Percentiles rank a stretch among this genome's conserved stretches.
phyloP scores from a whole-genome alignment of 2,888 invertebrate genomes.

The Dynastes maya region DNA sequence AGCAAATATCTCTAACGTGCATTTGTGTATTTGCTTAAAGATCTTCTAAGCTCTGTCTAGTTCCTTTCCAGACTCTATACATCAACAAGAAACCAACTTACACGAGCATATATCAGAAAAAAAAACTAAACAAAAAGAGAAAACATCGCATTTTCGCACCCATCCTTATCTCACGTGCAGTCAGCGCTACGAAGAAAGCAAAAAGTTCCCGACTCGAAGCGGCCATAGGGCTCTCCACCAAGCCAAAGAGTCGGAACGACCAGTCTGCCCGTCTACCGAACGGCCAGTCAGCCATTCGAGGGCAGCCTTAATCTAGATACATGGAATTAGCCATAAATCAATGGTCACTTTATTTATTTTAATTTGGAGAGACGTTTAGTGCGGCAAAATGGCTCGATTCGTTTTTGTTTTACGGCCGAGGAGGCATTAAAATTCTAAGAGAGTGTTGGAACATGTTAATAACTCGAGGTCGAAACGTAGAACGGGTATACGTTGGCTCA shows the following conservation, averaged over 20 bases:
- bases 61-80: too few relatives aligned
- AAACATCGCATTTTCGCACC: constrained; percentile 6
- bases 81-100: too few relatives aligned
- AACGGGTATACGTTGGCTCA: not conserved
- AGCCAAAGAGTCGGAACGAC: not conserved
- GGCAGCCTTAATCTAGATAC: constrained; percentile 43
- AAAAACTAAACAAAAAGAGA: not conserved
- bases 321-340: constrained; percentile 57
- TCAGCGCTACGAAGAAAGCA: constrained; percentile 5
- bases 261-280: not conserved
- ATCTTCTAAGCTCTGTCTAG: too few relatives aligned
- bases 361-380: constrained; percentile 55
- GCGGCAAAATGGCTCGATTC: constrained; percentile 54
- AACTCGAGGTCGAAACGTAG: not conserved
- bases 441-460: constrained; percentile 42
- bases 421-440: constrained; percentile 37
- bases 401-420: constrained; percentile 49
- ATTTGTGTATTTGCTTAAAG: too few relatives aligned
- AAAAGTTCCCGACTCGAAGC: not conserved
- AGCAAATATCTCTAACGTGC: too few relatives aligned
- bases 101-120: too few relatives aligned
- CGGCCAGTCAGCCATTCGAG: not conserved
- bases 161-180: not conserved
- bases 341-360: constrained; percentile 56
- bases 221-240: not conserved